Percentiles rank a stretch among this genome's conserved stretches.
These are phyloP conservation scores for Gymnocephalus cernua DNA, from an alignment of 2,113 vertebrate genomes.

Conservation along the genomic window DNA sequence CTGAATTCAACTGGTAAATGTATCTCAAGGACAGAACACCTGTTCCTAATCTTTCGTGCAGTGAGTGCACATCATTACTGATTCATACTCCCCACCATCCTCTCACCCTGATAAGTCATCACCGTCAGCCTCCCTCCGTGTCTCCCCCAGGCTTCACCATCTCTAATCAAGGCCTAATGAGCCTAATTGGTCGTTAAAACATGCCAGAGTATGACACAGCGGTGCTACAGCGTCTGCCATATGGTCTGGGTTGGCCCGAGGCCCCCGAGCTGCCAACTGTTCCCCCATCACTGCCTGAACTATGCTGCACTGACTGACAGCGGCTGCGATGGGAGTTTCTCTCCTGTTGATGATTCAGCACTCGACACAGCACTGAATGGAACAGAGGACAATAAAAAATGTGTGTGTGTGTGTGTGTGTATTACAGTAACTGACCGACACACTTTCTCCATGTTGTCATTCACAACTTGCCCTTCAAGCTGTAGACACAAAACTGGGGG, in stretches of 20 bases:
- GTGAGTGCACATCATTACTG: conserved; percentile 56
- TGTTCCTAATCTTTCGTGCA: conserved; percentile 64
- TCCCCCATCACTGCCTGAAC: conserved; percentile 64
- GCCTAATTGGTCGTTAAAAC: conserved; percentile 88
- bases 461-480: conserved; percentile 20
- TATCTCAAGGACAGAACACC: conserved; percentile 50
- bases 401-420: conserved; percentile 2
- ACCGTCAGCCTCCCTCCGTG: conserved; percentile 28
- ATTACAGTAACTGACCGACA: background rate
- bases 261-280: conserved; percentile 80
- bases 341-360: conserved; percentile 78
- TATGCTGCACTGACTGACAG: conserved; percentile 66
- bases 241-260: conserved; percentile 77
- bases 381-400: conserved; percentile 13
- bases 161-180: conserved; percentile 88
- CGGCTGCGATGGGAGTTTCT: conserved; percentile 63
- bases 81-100: conserved; percentile 65
- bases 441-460: conserved; percentile 6
- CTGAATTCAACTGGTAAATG: conserved; percentile 32
- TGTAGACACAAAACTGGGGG: background rate
- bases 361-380: conserved; percentile 21
- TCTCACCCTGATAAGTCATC: conserved; percentile 69
- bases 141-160: conserved; percentile 78
- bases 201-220: conserved; percentile 82
- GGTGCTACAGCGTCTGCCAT: conserved; percentile 79